These are phyloP conservation scores for Strigamia transsilvanica DNA, from an alignment of 2,888 invertebrate genomes.

Conservation along the genomic window DNA sequence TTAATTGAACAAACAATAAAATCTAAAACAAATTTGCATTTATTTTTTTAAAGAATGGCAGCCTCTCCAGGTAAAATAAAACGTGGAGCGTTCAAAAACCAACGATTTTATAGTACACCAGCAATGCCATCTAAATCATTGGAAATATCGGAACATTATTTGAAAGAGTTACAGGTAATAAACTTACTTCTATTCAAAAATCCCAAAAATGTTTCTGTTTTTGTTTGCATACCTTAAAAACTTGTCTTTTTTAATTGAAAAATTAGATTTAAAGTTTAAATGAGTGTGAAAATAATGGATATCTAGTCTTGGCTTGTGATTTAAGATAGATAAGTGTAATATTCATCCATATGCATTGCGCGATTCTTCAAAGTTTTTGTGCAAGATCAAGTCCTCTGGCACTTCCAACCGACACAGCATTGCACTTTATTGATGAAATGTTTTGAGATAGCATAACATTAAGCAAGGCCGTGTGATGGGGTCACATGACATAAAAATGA, in stretches of 20 bases:
- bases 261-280: no score
- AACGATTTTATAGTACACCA: constrained; percentile 2
- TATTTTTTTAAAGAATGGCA: not conserved
- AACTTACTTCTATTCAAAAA: not conserved
- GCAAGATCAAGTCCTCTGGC: not conserved
- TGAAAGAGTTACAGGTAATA: constrained; percentile 2
- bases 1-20: not conserved
- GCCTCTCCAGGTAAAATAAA: not conserved
- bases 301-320: no score
- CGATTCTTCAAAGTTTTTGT: not conserved
- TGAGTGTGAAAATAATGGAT: no score
- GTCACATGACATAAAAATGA: constrained; percentile 13
- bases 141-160: constrained; percentile 11
- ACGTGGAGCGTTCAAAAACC: not conserved
- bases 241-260: no score
- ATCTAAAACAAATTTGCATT: not conserved
- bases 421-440: constrained; percentile 30
- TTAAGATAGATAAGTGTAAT: not conserved
- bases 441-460: not conserved
- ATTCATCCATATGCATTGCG: not conserved
- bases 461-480: not conserved
- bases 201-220: no score
- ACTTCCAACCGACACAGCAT: not conserved
- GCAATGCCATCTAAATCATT: not conserved
- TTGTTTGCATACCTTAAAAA: no score